These are phyloP conservation scores for Lasioglossum oenotherae DNA, from an alignment of 2,888 invertebrate species.

Conservation along the genomic window DNA sequence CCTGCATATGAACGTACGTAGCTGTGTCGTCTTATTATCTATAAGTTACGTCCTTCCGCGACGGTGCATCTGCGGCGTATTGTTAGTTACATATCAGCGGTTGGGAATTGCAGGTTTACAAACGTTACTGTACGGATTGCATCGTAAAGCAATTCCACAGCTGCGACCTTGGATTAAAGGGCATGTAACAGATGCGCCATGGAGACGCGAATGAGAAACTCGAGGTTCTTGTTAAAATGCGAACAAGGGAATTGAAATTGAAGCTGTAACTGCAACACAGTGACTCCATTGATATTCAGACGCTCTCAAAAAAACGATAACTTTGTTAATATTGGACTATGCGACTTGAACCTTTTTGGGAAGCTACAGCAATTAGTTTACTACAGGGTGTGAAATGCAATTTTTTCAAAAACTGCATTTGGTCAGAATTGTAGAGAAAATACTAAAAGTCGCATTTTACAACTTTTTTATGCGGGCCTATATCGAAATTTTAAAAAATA, in stretches of 20 bases:
- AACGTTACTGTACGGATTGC: constrained; percentile 32
- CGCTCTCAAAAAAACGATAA: too few species aligned
- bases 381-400: too few species aligned
- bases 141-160: constrained; percentile 44
- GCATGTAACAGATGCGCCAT: constrained; percentile 9
- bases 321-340: too few species aligned
- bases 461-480: too few species aligned
- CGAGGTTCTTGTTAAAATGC: background rate
- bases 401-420: too few species aligned
- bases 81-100: constrained; percentile 48
- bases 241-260: background rate
- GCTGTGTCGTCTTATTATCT: constrained; percentile 43
- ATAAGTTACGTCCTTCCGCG: constrained; percentile 26
- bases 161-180: background rate
- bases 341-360: too few species aligned
- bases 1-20: constrained; percentile 10
- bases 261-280: background rate
- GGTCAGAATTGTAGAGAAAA: too few species aligned
- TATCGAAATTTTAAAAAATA: too few species aligned
- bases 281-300: too few species aligned
- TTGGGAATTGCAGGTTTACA: constrained; percentile 42
- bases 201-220: background rate
- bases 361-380: too few species aligned
- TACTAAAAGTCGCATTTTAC: too few species aligned
- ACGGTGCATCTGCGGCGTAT: constrained; percentile 24